Evolutionary conservation across 1,140 invertebrate genomes (phyloP).

Genomic region (Pseudomyrmex gracilis): DNA sequence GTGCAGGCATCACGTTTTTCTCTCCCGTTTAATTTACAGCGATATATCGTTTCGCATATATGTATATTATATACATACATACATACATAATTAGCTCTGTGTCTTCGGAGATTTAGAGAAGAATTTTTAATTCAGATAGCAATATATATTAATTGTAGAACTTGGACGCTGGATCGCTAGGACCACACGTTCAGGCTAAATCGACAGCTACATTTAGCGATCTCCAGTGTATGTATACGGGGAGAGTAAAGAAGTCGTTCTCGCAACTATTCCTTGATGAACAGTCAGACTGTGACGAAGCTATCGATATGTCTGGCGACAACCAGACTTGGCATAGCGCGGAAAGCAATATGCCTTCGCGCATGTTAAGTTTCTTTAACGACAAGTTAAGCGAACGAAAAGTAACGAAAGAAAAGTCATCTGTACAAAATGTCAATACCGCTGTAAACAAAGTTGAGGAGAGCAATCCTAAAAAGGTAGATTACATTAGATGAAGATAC

Average conservation of each 20-base stretch:
- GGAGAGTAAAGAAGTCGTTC: constrained; percentile 79
- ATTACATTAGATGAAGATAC: constrained; percentile 70
- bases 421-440: constrained; percentile 76
- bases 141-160: constrained; percentile 79
- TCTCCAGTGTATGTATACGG: constrained; percentile 79
- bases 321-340: constrained; percentile 78
- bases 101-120: constrained; percentile 48
- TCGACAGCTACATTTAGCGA: constrained; percentile 78
- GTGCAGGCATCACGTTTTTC: constrained; percentile 14
- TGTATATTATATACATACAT: no score
- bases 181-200: constrained; percentile 80
- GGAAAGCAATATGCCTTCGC: constrained; percentile 78
- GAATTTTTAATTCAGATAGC: constrained; percentile 69
- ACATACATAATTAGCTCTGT: not conserved
- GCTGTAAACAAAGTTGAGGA: constrained; percentile 79
- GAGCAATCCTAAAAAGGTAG: constrained; percentile 81
- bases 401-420: constrained; percentile 80
- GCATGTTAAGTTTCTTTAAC: constrained; percentile 76
- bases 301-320: constrained; percentile 77
- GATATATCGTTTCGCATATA: not conserved
- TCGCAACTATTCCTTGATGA: constrained; percentile 79
- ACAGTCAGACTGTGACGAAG: constrained; percentile 82
- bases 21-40: constrained; percentile 18
- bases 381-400: no score
- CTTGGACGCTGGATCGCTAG: constrained; percentile 80